Evolutionary conservation across 2,113 vertebrate genomes (phyloP).

Genomic region (Himantopus leucocephalus): DNA sequence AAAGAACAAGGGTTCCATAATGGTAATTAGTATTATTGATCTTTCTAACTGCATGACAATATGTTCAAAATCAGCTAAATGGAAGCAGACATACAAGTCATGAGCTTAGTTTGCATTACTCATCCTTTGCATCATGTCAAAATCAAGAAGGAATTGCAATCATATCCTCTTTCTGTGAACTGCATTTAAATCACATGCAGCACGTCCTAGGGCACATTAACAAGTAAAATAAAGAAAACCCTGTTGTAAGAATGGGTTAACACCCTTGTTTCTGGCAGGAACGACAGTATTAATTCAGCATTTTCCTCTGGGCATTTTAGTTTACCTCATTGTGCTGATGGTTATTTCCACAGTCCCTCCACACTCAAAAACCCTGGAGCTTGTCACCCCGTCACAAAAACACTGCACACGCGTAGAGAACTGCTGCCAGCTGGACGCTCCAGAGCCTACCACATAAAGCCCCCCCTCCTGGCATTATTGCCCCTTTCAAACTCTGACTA

Average conservation of each 20-base stretch:
- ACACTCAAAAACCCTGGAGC: not conserved
- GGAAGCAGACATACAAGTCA: not conserved
- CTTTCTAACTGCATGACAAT: not conserved
- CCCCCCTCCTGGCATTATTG: not conserved
- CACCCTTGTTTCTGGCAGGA: not conserved
- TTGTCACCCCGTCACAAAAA: not conserved
- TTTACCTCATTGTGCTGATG: not conserved
- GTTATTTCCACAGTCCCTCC: not conserved
- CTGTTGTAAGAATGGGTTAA: not conserved
- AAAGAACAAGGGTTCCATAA: not conserved
- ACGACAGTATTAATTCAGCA: not conserved
- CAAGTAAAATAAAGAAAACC: not conserved
- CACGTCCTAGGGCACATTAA: too few species aligned
- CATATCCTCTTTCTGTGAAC: not conserved
- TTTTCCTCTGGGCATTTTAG: not conserved
- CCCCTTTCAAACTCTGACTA: not conserved
- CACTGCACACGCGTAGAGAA: not conserved
- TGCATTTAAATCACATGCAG: not conserved
- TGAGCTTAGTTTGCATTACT: not conserved
- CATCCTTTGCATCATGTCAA: not conserved
- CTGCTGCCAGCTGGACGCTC: not conserved
- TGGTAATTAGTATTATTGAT: not conserved
- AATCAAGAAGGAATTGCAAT: not conserved
- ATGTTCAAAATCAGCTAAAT: not conserved
- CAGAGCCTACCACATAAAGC: rapidly evolving